Conservation (phyloP, 2,888 invertebrate species). For the Pyrgus malvae region DNA sequence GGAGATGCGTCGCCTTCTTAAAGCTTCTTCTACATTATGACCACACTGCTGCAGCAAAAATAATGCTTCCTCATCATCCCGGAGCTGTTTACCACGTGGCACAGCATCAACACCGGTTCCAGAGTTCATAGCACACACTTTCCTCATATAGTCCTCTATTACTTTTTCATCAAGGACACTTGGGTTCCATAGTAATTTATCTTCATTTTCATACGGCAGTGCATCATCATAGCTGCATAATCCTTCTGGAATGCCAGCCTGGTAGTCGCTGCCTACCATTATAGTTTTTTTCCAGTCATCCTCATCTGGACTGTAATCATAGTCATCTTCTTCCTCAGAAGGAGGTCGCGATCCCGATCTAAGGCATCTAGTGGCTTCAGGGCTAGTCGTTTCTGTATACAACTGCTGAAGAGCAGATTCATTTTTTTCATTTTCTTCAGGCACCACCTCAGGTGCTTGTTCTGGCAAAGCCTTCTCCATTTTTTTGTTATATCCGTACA, state of each 20-base stretch:
- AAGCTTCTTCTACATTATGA: slow-evolving; percentile 96
- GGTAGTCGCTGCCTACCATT: slow-evolving; percentile 97
- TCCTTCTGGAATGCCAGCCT: slow-evolving; percentile 96
- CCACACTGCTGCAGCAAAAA: slow-evolving; percentile 96
- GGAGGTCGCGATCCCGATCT: slow-evolving; percentile 87
- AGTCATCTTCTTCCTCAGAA: slow-evolving; percentile 92
- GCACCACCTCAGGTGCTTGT: slow-evolving; percentile 57
- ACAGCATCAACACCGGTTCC: slow-evolving; percentile 77
- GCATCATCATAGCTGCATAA: slow-evolving; percentile 96
- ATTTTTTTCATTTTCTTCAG: slow-evolving; percentile 67
- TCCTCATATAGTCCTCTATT: slow-evolving; percentile 91
- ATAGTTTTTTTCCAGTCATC: slow-evolving; percentile 97
- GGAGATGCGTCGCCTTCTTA: slow-evolving; percentile 89
- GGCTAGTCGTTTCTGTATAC: slow-evolving; percentile 63
- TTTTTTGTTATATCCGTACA: slow-evolving; percentile 88
- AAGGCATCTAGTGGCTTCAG: slow-evolving; percentile 71
- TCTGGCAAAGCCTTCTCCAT: slow-evolving; percentile 67
- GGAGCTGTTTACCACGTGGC: slow-evolving; percentile 88
- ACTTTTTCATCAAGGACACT: slow-evolving; percentile 85
- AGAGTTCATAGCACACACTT: slow-evolving; percentile 76
- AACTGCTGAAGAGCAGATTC: slow-evolving; percentile 75
- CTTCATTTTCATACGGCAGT: slow-evolving; percentile 97
- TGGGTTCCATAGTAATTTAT: slow-evolving; percentile 97
- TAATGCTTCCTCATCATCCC: slow-evolving; percentile 95
- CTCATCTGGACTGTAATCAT: slow-evolving; percentile 91